Conservation (phyloP, 2,113 vertebrate genomes). For the Todiramphus chloris region DNA sequence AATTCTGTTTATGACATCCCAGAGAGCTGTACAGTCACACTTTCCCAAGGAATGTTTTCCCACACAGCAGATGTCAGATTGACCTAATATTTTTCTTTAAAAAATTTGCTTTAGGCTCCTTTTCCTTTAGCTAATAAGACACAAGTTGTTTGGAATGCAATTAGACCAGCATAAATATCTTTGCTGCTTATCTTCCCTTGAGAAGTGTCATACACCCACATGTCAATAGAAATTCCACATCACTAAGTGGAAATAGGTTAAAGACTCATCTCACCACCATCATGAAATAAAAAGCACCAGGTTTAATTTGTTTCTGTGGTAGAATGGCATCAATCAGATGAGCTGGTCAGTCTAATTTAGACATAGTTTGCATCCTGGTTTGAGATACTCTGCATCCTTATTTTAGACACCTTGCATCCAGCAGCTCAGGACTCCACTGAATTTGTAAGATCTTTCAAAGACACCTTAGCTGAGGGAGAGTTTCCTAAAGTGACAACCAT, state of each 20-base stretch:
- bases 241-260: not conserved
- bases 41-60: conserved; percentile 4
- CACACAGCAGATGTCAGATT: conserved; percentile 10
- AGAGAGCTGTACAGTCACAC: not conserved
- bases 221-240: not conserved
- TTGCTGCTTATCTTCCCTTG: not conserved
- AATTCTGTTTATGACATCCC: not conserved
- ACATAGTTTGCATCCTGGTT: not conserved
- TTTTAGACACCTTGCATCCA: not conserved
- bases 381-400: not conserved
- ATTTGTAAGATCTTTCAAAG: not conserved
- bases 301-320: not conserved
- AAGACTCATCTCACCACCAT: not conserved
- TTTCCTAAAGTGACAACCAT: not conserved
- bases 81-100: not conserved
- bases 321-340: not conserved
- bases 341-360: not conserved
- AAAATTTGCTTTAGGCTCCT: conserved; percentile 2
- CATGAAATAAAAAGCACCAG: not conserved
- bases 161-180: not conserved
- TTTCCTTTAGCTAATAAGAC: not conserved
- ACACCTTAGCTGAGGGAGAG: not conserved
- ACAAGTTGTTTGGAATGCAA: not conserved
- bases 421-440: not conserved
- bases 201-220: not conserved